Conservation (phyloP, 2,888 invertebrate species). For the Eupithecia inturbata region DNA sequence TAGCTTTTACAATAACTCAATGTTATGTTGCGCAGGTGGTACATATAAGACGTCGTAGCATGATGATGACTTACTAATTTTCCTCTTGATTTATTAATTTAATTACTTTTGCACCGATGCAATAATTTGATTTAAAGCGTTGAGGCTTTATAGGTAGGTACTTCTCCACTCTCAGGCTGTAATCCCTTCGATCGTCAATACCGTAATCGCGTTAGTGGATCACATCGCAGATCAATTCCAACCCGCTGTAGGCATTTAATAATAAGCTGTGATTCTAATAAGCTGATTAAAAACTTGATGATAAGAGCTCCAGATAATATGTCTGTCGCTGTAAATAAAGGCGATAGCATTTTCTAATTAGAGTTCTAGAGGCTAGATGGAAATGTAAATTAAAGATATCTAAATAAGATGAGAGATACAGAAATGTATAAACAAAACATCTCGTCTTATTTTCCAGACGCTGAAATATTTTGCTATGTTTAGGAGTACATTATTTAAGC, state of each 20-base stretch:
- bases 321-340: not conserved
- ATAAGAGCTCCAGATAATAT: not conserved
- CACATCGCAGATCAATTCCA: constrained; percentile 17
- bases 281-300: constrained; percentile 8
- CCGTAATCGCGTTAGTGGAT: constrained; percentile 24
- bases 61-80: not conserved
- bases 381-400: not conserved
- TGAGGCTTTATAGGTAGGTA: not conserved
- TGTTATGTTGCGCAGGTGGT: not conserved
- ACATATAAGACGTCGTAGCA: not conserved
- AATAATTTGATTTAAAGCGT: not conserved
- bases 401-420: not conserved
- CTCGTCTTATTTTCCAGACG: not conserved
- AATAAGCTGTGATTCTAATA: constrained; percentile 11
- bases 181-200: constrained; percentile 22
- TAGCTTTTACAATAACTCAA: not conserved
- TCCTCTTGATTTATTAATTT: not conserved
- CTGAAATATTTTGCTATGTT: not conserved
- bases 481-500: not conserved
- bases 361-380: not conserved
- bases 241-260: constrained; percentile 20
- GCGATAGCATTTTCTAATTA: not conserved
- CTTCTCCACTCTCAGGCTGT: not conserved
- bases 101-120: not conserved
- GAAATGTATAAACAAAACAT: not conserved